Base-by-base conservation (phyloP, 2,888 invertebrate species). In the Junonia oenone region DNA sequence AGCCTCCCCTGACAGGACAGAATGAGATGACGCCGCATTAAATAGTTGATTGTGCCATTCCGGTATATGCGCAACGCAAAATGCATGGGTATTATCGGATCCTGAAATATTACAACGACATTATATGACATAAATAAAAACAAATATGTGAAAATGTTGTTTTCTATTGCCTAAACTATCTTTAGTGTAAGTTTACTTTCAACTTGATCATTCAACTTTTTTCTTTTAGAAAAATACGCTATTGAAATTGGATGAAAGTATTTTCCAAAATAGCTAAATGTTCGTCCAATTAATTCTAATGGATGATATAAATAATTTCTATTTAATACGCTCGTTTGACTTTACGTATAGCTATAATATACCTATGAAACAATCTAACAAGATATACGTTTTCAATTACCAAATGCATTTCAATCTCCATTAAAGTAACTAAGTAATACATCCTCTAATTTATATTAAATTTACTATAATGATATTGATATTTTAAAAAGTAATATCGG, bases 41-140 rank as follows among this genome's bases (percentile, higher is more conserved):
- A 94, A 91, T 97, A 97, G 91, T 95, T 95, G 87, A 98, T 97
- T 78, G 97, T 97, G 82, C 98, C 98, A 83, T 97, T 97, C 76
- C 96, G 94, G 85, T 95, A 97, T 78, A 98, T 97, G 80, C 97
- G 93, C 79, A 98, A 93, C 68, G 97, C 96, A 76, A 98, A 97
- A 91, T 97, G 97, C 91, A 97, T 95, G 69, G 97, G 97, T 85
- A 96, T 96, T 81, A 97, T 94, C 65, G 97, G 97, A 85, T 97
- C 96, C 92, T 90, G 87, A 69, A 89, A 88, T 71, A 67, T 64
- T 71, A 75, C 59, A 68, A 63, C 49, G 29, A 59, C 1, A 51
- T 37, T 35, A 33, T 46, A 45, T 54, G 29, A 35, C 31, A 19
- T 51, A 33, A 2, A 13, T 6, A 2, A 43, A 11, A 26, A 8